Evolutionary conservation across 2,113 vertebrate species (phyloP).

Genomic region (Campylomormyrus numenius): DNA sequence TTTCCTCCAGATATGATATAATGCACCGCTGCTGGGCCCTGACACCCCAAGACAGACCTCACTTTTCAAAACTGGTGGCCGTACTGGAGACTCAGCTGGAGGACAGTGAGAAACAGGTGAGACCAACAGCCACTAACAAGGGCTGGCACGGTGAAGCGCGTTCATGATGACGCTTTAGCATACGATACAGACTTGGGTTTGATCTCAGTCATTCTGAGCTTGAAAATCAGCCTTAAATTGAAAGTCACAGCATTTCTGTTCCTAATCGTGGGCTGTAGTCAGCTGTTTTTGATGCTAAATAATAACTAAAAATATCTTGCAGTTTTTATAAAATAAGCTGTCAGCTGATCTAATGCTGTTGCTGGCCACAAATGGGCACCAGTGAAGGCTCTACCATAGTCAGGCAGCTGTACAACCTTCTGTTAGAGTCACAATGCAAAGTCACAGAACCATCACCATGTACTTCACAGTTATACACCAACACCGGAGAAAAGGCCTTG

Average conservation of each 20-base stretch:
- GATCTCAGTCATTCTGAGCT: not conserved
- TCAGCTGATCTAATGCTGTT: not conserved
- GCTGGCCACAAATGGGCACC: not conserved
- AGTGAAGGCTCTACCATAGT: not conserved
- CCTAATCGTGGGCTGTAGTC: not conserved
- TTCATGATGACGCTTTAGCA: not conserved
- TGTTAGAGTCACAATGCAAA: not conserved
- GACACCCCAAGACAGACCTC: slow-evolving; percentile 68
- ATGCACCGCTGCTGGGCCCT: slow-evolving; percentile 86
- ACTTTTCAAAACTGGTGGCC: slow-evolving; percentile 73
- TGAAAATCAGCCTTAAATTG: not conserved
- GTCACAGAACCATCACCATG: not conserved
- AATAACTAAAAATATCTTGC: not conserved
- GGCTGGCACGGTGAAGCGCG: not conserved
- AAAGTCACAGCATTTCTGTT: not conserved
- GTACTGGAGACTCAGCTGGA: slow-evolving; percentile 72
- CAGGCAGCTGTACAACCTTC: not conserved
- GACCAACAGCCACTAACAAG: not conserved
- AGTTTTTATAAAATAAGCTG: not conserved
- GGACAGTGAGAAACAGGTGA: slow-evolving; percentile 72
- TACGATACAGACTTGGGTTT: not conserved
- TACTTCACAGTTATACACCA: not conserved
- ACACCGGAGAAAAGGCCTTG: not conserved
- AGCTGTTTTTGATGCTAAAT: not conserved
- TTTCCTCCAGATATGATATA: slow-evolving; percentile 65